phyloP scores from a whole-genome alignment of 2,113 vertebrate genomes.

The Entomyzon cyanotis region DNA sequence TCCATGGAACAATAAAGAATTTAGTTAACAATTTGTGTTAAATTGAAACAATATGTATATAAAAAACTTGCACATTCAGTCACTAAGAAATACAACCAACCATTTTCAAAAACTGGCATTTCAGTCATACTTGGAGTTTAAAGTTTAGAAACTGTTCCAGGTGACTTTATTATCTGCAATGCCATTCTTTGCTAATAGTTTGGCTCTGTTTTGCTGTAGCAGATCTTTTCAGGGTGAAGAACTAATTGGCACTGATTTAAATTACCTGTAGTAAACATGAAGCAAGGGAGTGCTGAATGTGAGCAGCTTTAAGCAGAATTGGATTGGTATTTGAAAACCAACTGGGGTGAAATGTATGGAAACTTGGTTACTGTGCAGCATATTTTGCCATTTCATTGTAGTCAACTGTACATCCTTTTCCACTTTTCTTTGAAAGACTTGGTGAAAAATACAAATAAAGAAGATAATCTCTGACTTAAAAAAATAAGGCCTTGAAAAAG shows the following conservation, averaged over 20 bases:
- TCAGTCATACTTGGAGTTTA: background rate
- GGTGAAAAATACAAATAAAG: background rate
- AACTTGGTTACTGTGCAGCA: background rate
- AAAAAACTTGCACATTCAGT: background rate
- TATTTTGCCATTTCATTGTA: background rate
- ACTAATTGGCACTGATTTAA: background rate
- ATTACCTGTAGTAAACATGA: rapidly evolving
- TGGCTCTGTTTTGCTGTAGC: background rate
- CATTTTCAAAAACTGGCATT: background rate
- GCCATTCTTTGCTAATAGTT: background rate
- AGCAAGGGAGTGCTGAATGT: background rate
- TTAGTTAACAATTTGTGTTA: background rate
- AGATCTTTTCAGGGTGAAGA: background rate
- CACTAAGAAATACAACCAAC: background rate
- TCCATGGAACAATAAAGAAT: background rate
- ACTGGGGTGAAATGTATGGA: background rate
- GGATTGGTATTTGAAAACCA: background rate
- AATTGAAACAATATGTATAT: background rate
- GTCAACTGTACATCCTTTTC: background rate
- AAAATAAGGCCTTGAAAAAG: background rate
- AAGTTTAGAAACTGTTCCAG: background rate
- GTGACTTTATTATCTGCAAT: background rate
- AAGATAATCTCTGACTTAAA: background rate
- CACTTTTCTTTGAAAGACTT: background rate
- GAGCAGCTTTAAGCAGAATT: background rate